Evolutionary conservation across 2,113 vertebrate species (phyloP).

Genomic region (Cololabis saira): DNA sequence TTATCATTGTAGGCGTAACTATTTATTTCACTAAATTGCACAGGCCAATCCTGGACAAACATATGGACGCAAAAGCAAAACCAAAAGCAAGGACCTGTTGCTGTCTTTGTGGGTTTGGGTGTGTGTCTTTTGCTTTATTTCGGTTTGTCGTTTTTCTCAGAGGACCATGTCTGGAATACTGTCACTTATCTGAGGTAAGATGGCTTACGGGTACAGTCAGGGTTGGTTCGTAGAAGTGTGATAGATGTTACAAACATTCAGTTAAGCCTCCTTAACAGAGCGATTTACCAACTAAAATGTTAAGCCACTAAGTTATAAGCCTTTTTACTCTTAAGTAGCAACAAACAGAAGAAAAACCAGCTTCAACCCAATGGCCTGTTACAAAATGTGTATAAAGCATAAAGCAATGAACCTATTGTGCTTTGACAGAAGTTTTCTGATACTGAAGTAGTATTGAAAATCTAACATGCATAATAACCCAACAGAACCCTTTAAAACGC

Average conservation of each 20-base stretch:
- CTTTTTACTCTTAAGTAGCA: background rate
- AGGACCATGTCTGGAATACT: background rate
- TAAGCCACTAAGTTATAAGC: conserved; percentile 8
- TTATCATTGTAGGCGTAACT: no score
- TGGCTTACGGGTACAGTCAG: conserved; percentile 15
- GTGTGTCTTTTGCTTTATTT: background rate
- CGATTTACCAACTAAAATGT: conserved; percentile 21
- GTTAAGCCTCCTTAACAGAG: conserved; percentile 30
- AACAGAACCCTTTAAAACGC: conserved; percentile 11
- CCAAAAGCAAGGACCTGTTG: conserved; percentile 21
- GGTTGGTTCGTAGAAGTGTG: conserved; percentile 32
- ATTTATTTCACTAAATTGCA: no score
- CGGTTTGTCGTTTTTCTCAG: background rate
- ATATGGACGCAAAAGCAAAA: background rate
- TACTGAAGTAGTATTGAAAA: background rate
- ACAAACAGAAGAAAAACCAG: background rate
- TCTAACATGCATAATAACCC: conserved; percentile 25
- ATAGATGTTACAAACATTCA: conserved; percentile 37
- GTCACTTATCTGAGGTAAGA: background rate
- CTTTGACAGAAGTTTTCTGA: conserved; percentile 11
- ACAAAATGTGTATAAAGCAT: no score
- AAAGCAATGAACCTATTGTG: background rate
- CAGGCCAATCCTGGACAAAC: no score
- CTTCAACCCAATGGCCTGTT: background rate
- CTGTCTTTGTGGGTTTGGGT: background rate